phyloP scores from a whole-genome alignment of 2,113 vertebrate genomes.

The Bostrychus sinensis region DNA sequence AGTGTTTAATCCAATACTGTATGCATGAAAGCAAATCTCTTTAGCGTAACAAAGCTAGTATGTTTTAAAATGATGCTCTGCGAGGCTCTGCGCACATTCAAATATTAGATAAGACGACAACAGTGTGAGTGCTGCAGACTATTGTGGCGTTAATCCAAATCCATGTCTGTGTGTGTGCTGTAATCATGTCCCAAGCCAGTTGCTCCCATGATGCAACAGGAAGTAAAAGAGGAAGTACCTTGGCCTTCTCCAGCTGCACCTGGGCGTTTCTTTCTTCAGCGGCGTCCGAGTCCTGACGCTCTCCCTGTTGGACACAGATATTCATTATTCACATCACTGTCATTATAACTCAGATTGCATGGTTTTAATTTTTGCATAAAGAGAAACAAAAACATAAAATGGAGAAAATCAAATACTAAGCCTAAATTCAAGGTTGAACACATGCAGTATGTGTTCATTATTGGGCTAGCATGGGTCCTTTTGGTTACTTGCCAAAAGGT shows the following conservation, averaged over 20 bases:
- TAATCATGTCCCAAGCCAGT: conserved; percentile 25
- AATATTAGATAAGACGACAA: conserved; percentile 1
- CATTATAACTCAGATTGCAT: background rate
- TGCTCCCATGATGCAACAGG: conserved; percentile 18
- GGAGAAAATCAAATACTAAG: no score
- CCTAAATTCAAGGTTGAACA: no score
- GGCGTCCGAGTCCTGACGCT: conserved; percentile 93
- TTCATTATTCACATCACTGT: background rate
- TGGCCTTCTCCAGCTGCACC: conserved; percentile 97
- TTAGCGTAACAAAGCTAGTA: background rate
- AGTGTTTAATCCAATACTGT: no score
- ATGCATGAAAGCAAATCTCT: no score
- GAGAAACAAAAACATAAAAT: background rate
- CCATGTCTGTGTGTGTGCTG: conserved; percentile 46
- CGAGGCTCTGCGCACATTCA: conserved; percentile 10
- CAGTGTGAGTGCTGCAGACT: conserved; percentile 23
- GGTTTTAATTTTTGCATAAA: background rate
- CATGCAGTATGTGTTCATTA: no score
- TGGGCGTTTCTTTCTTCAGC: conserved; percentile 96
- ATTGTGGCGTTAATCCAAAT: conserved; percentile 39
- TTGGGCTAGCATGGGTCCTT: no score
- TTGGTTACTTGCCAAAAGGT: no score
- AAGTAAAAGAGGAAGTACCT: conserved; percentile 82
- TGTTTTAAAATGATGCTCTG: conserved; percentile 9
- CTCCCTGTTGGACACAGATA: conserved; percentile 82